Conservation (phyloP, 2,113 vertebrate species). For the Forbesichthys papilliferus region DNA sequence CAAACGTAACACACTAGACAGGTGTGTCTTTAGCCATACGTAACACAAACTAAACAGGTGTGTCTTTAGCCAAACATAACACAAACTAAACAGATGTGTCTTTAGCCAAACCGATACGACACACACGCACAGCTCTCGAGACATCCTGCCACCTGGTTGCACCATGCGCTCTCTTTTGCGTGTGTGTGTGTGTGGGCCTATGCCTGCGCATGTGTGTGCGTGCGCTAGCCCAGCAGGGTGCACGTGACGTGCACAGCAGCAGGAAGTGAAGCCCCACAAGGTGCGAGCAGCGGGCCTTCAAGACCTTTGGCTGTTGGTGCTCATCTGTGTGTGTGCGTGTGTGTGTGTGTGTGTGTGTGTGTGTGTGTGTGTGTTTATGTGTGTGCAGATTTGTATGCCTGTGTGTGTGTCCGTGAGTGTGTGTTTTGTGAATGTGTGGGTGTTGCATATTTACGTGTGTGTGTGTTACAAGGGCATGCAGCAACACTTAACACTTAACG, state of each 20-base stretch:
- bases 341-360: constrained; percentile 11
- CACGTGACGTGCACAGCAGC: constrained; percentile 9
- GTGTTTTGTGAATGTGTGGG: neutral
- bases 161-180: no score
- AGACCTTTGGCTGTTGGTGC: constrained; percentile 58
- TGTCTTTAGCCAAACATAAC: no score
- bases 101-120: no score
- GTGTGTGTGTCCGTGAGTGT: constrained; percentile 1
- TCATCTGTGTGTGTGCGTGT: constrained; percentile 9
- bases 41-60: no score
- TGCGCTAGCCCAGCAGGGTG: constrained; percentile 39
- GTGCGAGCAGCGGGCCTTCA: constrained; percentile 60
- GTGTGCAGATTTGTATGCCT: neutral
- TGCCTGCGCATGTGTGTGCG: neutral
- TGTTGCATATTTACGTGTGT: neutral
- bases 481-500: no score
- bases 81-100: no score
- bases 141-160: no score
- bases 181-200: no score
- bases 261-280: constrained; percentile 60
- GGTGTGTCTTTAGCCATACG: no score
- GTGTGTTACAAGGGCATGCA: neutral
- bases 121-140: no score
- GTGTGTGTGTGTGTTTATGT: neutral
- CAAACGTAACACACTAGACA: no score